Base-by-base conservation (phyloP, 2,888 invertebrate genomes). In the Sturmia bella region DNA sequence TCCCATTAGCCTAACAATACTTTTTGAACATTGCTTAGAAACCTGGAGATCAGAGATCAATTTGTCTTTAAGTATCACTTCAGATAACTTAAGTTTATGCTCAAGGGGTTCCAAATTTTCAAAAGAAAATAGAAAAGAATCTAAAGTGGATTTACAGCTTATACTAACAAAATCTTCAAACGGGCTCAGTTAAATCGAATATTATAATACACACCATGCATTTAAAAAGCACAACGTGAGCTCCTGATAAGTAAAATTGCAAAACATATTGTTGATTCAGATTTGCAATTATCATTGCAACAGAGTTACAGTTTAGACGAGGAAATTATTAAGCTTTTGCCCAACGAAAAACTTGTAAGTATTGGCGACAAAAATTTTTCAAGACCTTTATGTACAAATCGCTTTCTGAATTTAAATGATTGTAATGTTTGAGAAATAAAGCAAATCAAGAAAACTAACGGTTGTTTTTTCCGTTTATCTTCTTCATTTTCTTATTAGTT, bases 201-300 rank as follows among this genome's bases (percentile, higher is more conserved):
- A 43, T 15, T 61, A 64, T 13, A 64, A 64, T 7, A 12, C 17
- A 13, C 63, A 64, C 4, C 48, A 19, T 0, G 27, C 19, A 19
- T 63, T 64, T 64, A 64, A 48, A 48, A 64, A 19, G 32, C 63
- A 1, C 48, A 64, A 64, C 27, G 32, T 37, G 48, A 61, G 21
- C 43, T 61, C 6, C 17, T 61, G 27, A 61, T 43, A 27, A 15
- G n/a, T 24, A 43, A 9, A 48, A 48, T 66, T 39, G 52, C 52
- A 21, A 66, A 66, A 52, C 3, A 39, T 2, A 37, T 66, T 21
- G 52, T 32, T 2, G 54, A 56, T 11, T 17, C 1, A 7, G 9
- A 17, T 32, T 32, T 24, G 2, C 27, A 6, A 56, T 32, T 56
- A 15, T 32, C 32, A 6, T 54, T 54, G 27, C 27, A 27, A 24